Evolutionary conservation across 2,113 vertebrate species (phyloP).

Genomic region (Morone saxatilis): DNA sequence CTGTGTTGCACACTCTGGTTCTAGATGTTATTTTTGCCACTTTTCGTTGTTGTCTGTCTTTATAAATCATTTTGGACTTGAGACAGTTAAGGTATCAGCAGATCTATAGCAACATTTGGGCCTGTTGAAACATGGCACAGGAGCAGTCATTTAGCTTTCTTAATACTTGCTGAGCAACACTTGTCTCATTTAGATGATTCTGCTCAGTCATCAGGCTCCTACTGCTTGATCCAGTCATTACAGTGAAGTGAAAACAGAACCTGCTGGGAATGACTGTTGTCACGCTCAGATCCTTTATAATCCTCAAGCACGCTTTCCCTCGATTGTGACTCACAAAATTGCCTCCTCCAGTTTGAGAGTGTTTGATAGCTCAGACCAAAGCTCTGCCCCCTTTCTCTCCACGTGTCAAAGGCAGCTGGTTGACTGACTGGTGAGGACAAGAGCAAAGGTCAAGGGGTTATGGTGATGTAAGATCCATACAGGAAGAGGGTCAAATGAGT

Average conservation of each 20-base stretch:
- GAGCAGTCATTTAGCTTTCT: background rate
- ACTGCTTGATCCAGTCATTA: background rate
- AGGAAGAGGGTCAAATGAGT: constrained; percentile 60
- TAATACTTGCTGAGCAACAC: constrained; percentile 3
- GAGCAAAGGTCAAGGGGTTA: constrained; percentile 49
- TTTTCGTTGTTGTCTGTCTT: background rate
- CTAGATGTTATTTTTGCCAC: background rate
- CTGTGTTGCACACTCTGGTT: too few species aligned
- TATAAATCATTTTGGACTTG: background rate
- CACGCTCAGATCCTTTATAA: constrained; percentile 30
- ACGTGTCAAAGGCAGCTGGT: constrained; percentile 55
- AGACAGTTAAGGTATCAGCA: background rate
- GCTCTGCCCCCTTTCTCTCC: constrained; percentile 7
- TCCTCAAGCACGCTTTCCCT: constrained; percentile 27
- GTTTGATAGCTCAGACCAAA: constrained; percentile 30
- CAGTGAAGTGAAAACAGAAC: constrained; percentile 10
- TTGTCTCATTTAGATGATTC: constrained; percentile 3
- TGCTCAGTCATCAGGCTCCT: background rate
- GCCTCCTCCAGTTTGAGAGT: constrained; percentile 1
- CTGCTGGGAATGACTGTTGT: constrained; percentile 21
- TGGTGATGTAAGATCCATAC: constrained; percentile 47
- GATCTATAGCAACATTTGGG: background rate
- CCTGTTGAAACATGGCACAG: background rate
- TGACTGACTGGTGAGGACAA: background rate
- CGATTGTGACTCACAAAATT: constrained; percentile 14